Conservation (phyloP, 2,888 invertebrate species). For the Incurvaria masculella region DNA sequence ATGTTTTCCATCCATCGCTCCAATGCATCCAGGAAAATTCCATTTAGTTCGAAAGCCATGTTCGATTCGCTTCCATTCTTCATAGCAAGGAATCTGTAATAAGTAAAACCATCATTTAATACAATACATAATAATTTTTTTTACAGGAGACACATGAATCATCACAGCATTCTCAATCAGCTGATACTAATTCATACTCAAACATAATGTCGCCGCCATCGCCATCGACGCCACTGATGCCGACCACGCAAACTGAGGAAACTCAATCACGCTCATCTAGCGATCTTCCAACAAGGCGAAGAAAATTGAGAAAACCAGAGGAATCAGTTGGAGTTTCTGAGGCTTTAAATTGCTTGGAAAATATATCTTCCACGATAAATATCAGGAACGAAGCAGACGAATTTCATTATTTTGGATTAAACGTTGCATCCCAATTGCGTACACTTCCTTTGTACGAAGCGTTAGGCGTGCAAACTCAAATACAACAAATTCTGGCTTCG, state of each 20-base stretch:
- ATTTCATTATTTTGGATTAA: constrained; percentile 10
- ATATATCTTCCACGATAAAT: constrained; percentile 1
- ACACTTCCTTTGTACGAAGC: constrained; percentile 11
- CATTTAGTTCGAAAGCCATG: constrained; percentile 8
- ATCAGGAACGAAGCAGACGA: constrained; percentile 4
- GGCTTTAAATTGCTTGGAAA: constrained; percentile 1
- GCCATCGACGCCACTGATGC: background rate
- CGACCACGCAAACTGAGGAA: constrained; percentile 1
- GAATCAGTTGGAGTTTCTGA: constrained; percentile 1
- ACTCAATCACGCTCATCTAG: background rate
- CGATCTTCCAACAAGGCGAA: background rate
- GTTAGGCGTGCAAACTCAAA: constrained; percentile 12
- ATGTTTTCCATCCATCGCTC: constrained; percentile 16
- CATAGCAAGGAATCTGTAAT: constrained; percentile 7
- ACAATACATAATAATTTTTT: background rate
- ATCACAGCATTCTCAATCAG: constrained; percentile 1
- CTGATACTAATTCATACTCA: background rate
- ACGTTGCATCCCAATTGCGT: constrained; percentile 13
- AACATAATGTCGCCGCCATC: background rate
- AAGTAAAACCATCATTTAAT: background rate
- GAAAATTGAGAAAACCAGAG: constrained; percentile 1
- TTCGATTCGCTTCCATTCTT: constrained; percentile 11
- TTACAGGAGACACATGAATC: background rate
- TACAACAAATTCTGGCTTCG: constrained; percentile 11
- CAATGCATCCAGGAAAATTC: constrained; percentile 16